Conservation (phyloP, 2,797 vertebrate species). For the Prionace glauca region DNA sequence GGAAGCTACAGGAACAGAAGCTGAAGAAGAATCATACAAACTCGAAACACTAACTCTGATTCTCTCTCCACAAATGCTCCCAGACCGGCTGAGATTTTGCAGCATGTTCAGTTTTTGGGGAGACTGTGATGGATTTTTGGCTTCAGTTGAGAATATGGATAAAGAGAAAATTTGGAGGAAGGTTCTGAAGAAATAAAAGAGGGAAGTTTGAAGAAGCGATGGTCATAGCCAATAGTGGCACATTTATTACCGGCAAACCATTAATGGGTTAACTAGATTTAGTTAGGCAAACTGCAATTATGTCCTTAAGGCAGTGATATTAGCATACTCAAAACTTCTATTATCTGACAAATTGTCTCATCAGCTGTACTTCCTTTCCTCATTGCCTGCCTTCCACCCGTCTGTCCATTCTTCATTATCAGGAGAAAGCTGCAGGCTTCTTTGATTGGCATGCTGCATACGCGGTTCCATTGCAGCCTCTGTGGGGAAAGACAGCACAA, state of each 20-base stretch:
- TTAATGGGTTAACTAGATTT: conserved; percentile 25
- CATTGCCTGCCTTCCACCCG: conserved; percentile 66
- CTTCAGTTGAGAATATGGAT: not conserved
- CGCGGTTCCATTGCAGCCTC: conserved; percentile 47
- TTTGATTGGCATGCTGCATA: conserved; percentile 61
- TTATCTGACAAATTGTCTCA: conserved; percentile 79
- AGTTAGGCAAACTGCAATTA: conserved; percentile 63
- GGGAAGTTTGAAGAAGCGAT: not conserved
- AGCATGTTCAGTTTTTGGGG: too few species aligned
- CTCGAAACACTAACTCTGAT: too few species aligned
- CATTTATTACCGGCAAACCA: not conserved
- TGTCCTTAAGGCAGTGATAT: conserved; percentile 82
- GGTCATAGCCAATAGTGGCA: not conserved
- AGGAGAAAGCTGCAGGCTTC: conserved; percentile 53
- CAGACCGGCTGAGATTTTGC: too few species aligned
- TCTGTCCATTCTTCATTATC: conserved; percentile 69
- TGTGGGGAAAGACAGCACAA: conserved; percentile 44
- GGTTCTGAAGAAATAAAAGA: not conserved
- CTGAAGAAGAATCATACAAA: not conserved
- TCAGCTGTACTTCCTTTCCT: conserved; percentile 69
- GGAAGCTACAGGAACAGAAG: not conserved
- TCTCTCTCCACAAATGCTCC: too few species aligned
- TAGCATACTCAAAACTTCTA: conserved; percentile 80
- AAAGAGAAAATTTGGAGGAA: not conserved
- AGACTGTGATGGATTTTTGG: too few species aligned